Evolutionary conservation across 2,888 invertebrate species (phyloP).

Genomic region (Temnothorax unifasciatus): DNA sequence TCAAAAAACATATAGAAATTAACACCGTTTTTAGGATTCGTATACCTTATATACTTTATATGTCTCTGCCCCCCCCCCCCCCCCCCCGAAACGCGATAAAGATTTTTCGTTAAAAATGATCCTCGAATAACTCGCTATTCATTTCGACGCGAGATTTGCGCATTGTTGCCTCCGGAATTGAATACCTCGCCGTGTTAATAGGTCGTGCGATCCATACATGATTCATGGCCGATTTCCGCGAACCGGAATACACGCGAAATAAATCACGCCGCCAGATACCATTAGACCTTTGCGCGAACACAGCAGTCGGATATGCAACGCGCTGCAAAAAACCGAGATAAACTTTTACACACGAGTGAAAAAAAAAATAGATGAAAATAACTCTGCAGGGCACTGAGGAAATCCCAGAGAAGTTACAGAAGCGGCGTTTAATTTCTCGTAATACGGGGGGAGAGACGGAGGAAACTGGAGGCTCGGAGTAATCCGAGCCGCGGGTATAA

Average conservation of each 20-base stretch:
- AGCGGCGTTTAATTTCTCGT: not conserved
- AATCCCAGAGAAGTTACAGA: not conserved
- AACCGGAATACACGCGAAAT: not conserved
- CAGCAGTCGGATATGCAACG: not conserved
- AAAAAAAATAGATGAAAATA: not conserved
- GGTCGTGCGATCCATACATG: not conserved
- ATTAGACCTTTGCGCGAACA: not conserved
- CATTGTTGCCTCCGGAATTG: not conserved
- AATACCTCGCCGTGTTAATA: not conserved
- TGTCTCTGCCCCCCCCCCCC: not conserved
- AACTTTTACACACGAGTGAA: not conserved
- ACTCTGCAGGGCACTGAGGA: not conserved
- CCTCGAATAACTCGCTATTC: not conserved
- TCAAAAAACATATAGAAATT: not conserved
- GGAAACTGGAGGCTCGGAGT: not conserved
- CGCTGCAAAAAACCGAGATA: not conserved
- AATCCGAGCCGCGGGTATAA: constrained; percentile 11
- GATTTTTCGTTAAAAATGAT: not conserved
- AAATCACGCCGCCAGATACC: not conserved
- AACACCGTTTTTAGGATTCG: not conserved
- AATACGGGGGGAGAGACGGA: not conserved
- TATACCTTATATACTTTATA: no score
- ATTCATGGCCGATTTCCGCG: constrained; percentile 11
- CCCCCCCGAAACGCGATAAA: not conserved
- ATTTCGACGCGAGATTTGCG: not conserved